Evolutionary conservation across 2,113 vertebrate species (phyloP).

Genomic region (Tiliqua scincoides): DNA sequence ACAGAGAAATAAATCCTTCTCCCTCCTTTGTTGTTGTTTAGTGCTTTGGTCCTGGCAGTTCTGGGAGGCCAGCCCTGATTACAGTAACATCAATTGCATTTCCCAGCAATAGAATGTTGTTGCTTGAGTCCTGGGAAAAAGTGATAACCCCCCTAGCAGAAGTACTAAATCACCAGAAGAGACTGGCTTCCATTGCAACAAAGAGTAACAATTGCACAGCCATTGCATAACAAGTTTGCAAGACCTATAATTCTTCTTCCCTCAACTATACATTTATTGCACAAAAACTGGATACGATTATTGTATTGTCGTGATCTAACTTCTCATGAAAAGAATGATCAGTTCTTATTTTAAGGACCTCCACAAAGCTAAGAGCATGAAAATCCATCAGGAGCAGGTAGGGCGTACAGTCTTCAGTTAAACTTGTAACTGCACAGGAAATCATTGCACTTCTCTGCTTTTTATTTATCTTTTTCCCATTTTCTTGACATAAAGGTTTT

Average conservation of each 20-base stretch:
- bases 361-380: not conserved
- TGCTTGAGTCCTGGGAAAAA: not conserved
- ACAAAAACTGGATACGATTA: not conserved
- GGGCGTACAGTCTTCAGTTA: not conserved
- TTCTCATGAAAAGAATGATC: not conserved
- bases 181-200: not conserved
- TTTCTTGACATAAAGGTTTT: constrained; percentile 6
- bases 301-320: not conserved
- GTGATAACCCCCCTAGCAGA: not conserved
- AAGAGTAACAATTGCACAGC: not conserved
- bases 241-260: no score
- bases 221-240: no score
- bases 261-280: not conserved
- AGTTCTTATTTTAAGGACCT: not conserved
- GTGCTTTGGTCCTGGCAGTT: no score
- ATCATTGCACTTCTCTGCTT: not conserved
- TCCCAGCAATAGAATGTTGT: not conserved
- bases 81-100: not conserved
- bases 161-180: not conserved
- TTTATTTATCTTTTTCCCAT: constrained; percentile 6
- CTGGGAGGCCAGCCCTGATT: not conserved
- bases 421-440: not conserved
- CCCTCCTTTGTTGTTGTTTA: no score
- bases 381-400: not conserved
- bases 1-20: no score